Evolutionary conservation across 2,113 vertebrate species (phyloP).

Genomic region (Siphamia tubifer): DNA sequence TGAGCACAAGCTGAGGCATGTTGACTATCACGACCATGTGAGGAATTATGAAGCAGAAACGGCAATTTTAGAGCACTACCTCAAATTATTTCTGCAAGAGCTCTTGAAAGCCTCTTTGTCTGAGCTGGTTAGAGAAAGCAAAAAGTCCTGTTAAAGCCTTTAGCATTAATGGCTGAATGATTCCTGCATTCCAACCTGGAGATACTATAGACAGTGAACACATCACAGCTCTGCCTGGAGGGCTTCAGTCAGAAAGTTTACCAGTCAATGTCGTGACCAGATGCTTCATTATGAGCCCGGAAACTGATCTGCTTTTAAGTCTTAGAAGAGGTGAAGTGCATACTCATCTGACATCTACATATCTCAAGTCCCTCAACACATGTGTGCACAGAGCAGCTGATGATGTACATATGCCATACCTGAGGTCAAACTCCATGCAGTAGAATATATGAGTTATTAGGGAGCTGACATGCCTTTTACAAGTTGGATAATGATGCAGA

Average conservation of each 20-base stretch:
- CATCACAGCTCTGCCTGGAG: constrained; percentile 25
- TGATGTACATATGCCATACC: constrained; percentile 36
- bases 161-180: constrained; percentile 39
- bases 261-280: constrained; percentile 45
- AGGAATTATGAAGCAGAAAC: constrained; percentile 71
- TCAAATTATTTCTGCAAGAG: constrained; percentile 68
- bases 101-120: constrained; percentile 68
- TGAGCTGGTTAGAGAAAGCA: constrained; percentile 16
- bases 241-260: constrained; percentile 42
- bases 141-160: constrained; percentile 41
- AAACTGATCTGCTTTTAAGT: constrained; percentile 53
- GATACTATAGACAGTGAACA: constrained; percentile 44
- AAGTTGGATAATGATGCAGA: constrained; percentile 34
- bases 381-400: constrained; percentile 12
- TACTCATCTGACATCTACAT: constrained; percentile 41
- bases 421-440: constrained; percentile 13
- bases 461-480: constrained; percentile 33
- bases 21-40: constrained; percentile 54
- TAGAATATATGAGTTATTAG: constrained; percentile 34
- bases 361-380: constrained; percentile 24
- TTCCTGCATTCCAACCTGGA: constrained; percentile 58
- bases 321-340: constrained; percentile 20
- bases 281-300: constrained; percentile 42
- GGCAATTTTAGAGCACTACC: constrained; percentile 60
- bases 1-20: constrained; percentile 70